Conservation (phyloP, 2,113 vertebrate genomes). For the Falco punctatus region DNA sequence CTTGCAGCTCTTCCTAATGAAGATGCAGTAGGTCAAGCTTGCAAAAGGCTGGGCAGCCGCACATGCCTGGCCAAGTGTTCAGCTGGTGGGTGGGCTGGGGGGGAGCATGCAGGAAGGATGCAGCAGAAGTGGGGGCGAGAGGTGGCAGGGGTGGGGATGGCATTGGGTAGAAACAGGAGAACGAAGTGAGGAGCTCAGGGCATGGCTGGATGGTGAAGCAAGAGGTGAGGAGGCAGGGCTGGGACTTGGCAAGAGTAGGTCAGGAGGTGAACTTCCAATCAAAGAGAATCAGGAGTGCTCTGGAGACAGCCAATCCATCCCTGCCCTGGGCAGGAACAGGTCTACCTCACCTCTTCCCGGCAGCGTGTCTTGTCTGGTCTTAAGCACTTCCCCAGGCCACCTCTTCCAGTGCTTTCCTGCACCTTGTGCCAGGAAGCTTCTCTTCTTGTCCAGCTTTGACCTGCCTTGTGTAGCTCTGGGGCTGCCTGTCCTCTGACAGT, state of each 20-base stretch:
- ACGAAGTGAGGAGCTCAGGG: not conserved
- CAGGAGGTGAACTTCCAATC: fast-evolving
- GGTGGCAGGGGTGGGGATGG: not conserved
- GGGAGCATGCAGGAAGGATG: fast-evolving
- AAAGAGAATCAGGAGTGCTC: not conserved
- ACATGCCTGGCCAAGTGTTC: fast-evolving
- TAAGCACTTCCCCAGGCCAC: not conserved
- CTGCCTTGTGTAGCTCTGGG: not conserved
- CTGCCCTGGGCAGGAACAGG: not conserved
- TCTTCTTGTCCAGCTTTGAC: not conserved
- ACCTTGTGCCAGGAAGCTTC: not conserved
- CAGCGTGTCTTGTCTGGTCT: not conserved
- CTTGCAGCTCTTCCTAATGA: constrained; percentile 2
- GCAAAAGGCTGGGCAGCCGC: not conserved
- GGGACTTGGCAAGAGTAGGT: not conserved
- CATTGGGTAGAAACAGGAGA: not conserved
- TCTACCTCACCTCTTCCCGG: not conserved
- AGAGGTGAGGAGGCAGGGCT: not conserved
- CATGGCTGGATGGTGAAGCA: not conserved
- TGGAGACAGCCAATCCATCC: not conserved
- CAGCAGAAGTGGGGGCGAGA: not conserved
- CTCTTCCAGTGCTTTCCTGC: not conserved
- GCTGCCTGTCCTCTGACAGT: not conserved
- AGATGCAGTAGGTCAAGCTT: not conserved
- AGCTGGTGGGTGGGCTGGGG: not conserved